Evolutionary conservation across 2,113 vertebrate genomes (phyloP).

Genomic region (Physeter macrocephalus): DNA sequence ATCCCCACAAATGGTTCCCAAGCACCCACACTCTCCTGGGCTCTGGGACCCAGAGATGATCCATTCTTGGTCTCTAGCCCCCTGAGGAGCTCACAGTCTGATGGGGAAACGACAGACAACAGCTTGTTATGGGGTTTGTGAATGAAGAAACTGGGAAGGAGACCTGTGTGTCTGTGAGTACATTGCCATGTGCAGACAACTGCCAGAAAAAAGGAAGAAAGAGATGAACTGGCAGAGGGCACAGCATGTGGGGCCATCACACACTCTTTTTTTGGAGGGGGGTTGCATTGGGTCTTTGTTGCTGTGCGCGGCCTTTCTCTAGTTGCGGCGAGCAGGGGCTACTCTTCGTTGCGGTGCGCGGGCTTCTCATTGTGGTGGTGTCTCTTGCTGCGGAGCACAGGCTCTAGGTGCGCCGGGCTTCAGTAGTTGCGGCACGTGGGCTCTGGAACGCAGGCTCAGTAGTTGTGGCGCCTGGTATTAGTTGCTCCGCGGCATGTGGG

Average conservation of each 20-base stretch:
- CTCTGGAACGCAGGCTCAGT: too few relatives aligned
- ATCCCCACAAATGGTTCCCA: background rate
- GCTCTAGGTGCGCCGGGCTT: too few relatives aligned
- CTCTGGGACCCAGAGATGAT: background rate
- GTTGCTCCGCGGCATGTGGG: too few relatives aligned
- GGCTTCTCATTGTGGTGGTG: too few relatives aligned
- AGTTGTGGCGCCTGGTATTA: too few relatives aligned
- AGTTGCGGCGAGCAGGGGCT: too few relatives aligned
- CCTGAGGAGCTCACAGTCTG: background rate
- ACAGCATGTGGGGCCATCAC: background rate
- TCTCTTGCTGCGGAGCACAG: too few relatives aligned
- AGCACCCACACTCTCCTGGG: background rate
- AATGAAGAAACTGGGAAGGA: background rate
- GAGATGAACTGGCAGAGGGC: background rate
- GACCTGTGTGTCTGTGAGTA: background rate
- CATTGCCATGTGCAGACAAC: background rate
- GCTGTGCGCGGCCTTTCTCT: too few relatives aligned
- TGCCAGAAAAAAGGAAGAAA: background rate
- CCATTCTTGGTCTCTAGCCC: background rate
- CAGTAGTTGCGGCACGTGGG: too few relatives aligned
- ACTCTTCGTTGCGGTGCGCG: too few relatives aligned
- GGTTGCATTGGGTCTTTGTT: too few relatives aligned
- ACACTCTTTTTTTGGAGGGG: background rate
- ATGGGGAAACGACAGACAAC: background rate
- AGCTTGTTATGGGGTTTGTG: background rate